A percentile compares a stretch with the other conserved stretches of the same genome.
These are phyloP conservation scores for Hemicordylus capensis DNA, from an alignment of 2,113 vertebrate species.

Conservation along the genomic window DNA sequence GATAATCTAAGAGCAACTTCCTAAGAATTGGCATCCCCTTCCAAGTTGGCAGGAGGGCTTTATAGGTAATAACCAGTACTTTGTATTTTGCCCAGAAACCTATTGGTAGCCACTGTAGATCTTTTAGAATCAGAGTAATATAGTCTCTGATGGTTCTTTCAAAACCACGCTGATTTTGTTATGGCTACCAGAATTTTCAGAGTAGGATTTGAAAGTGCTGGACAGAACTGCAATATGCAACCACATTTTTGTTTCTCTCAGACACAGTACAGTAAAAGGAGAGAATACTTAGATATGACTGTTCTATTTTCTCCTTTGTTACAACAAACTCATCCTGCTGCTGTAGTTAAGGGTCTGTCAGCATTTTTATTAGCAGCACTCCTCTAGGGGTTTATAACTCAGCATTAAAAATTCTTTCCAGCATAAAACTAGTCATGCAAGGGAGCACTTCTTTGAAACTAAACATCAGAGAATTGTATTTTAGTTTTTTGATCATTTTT, in stretches of 20 bases:
- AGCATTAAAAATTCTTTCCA: constrained; percentile 52
- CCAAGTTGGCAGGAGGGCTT: too few species aligned
- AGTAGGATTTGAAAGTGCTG: not conserved
- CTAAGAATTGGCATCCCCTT: too few species aligned
- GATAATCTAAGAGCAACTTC: too few species aligned
- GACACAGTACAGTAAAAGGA: constrained; percentile 17
- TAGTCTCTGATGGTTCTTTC: not conserved
- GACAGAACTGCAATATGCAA: not conserved
- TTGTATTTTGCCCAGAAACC: too few species aligned
- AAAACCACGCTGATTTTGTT: not conserved
- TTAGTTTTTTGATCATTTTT: constrained; percentile 56
- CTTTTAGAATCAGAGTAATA: too few species aligned
- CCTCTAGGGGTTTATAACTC: constrained; percentile 65
- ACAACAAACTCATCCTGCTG: constrained; percentile 8
- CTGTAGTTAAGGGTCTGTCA: constrained; percentile 52
- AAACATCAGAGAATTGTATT: constrained; percentile 58
- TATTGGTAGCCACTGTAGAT: too few species aligned
- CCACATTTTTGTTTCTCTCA: constrained; percentile 20
- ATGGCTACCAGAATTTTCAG: not conserved
- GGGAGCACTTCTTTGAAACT: constrained; percentile 56
- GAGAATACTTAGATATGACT: constrained; percentile 37
- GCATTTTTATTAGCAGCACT: constrained; percentile 59
- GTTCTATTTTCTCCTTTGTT: constrained; percentile 55
- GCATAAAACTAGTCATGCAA: constrained; percentile 63
- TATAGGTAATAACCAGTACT: too few species aligned